Percentiles rank a stretch among this genome's conserved stretches.
These are phyloP conservation scores for Hemitrygon akajei DNA, from an alignment of 2,797 vertebrate species.

Conservation along the genomic window DNA sequence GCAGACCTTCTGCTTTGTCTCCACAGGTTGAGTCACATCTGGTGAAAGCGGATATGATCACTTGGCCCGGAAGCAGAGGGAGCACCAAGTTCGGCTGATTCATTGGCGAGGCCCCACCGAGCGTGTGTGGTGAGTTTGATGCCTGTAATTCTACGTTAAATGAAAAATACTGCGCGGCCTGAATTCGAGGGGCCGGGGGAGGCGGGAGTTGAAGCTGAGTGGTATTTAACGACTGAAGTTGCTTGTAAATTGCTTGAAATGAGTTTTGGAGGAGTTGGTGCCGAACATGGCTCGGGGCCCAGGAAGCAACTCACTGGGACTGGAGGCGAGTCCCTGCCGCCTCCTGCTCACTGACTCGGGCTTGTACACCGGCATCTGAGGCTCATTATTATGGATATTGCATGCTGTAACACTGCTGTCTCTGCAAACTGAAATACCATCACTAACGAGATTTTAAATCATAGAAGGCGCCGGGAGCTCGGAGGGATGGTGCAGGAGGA, in stretches of 20 bases:
- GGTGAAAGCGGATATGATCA: not conserved
- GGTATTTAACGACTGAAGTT: not conserved
- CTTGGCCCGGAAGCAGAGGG: constrained; percentile 9
- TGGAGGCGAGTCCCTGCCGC: not conserved
- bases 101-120: not conserved
- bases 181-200: not conserved
- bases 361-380: not conserved
- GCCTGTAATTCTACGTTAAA: not conserved
- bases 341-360: not conserved
- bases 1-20: not conserved
- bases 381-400: not conserved
- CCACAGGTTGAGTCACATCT: not conserved
- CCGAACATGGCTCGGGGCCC: not conserved
- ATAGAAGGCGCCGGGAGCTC: not conserved
- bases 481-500: not conserved
- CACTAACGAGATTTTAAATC: too few relatives aligned
- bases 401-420: not conserved
- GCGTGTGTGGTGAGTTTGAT: not conserved
- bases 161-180: not conserved
- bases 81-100: not conserved
- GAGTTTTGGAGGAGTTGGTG: not conserved
- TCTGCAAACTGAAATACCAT: too few relatives aligned
- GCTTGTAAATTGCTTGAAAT: not conserved
- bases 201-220: not conserved
- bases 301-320: not conserved